Conservation (phyloP, 2,888 invertebrate genomes). For the Coenonympha glycerion region DNA sequence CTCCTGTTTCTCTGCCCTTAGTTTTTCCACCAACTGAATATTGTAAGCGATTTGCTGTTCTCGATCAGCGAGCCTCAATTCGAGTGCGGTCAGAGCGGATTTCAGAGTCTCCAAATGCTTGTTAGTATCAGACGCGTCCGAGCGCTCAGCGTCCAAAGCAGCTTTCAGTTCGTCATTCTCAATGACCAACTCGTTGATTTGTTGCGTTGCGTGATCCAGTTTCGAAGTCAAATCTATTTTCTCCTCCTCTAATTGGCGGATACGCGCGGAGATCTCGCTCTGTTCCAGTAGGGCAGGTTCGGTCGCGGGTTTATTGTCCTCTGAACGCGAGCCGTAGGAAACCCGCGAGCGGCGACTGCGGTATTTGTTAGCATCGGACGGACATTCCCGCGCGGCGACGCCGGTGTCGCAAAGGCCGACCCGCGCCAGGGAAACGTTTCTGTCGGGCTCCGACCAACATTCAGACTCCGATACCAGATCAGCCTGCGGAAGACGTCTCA, state of each 20-base stretch:
- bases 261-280: conserved; percentile 49
- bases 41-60: conserved; percentile 51
- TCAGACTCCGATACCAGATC: conserved; percentile 81
- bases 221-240: conserved; percentile 65
- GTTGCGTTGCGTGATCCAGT: conserved; percentile 49
- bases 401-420: conserved; percentile 78
- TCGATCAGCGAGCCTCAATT: conserved; percentile 47
- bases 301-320: conserved; percentile 64
- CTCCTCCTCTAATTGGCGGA: conserved; percentile 49
- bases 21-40: conserved; percentile 43
- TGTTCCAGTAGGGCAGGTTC: conserved; percentile 76
- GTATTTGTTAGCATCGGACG: conserved; percentile 52
- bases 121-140: conserved; percentile 42
- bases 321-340: conserved; percentile 60
- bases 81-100: conserved; percentile 40
- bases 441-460: conserved; percentile 91
- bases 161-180: conserved; percentile 48
- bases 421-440: conserved; percentile 85
- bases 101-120: conserved; percentile 45
- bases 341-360: conserved; percentile 61
- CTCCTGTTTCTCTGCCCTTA: conserved; percentile 58
- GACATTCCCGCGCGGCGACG: conserved; percentile 42
- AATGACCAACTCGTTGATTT: conserved; percentile 46
- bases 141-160: conserved; percentile 42
- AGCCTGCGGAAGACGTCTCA: conserved; percentile 49